Base-by-base conservation (phyloP, 2,888 invertebrate species). In the Xestia xanthographa region DNA sequence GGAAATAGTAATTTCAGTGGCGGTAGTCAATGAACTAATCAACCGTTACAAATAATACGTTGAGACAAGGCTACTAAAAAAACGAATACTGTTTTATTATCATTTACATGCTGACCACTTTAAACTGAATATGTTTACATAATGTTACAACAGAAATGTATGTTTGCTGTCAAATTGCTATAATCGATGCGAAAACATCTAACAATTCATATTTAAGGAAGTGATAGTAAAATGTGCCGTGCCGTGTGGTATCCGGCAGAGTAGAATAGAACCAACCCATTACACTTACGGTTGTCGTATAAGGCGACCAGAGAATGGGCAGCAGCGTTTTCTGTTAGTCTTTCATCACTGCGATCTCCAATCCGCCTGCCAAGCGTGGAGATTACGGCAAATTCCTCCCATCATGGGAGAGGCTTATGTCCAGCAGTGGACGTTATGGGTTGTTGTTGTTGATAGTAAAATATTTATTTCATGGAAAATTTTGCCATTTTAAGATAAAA, bases 21-120 rank as follows among this genome's bases (percentile, higher is more conserved):
- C 77, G 77, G 77, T 72, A 81, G 77, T 48, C 67, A 81, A 76
- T 60, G 53, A 65, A 72, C 53, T 50, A 66, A 12, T 67, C 77
- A 77, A 41, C 71, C 82, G 71, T 66, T 65, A 41, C 81, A 68
- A 81, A 76, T 60, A 20, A 76, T 5, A 41, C 62, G 14, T 29
- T 41, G 20, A 58, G 17, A 71, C 58, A 68, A 65, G 1, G 45
- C 11, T 5, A 22, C 20, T 26, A 43, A 43, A 60, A 71, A 66
- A 38, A 48, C 5, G 11, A n/a, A 60, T 9, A 66, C 9, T 14
- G 41, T 69, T 66, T 50, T 22, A 8, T 1, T 0, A 17, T 14
- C 9, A 17, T 48, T 67, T 26, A 20, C 66, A n/a, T 14, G 41
- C 8, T 69, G 9, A 38, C 29, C 53, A 75, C 53, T 75, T 80